A percentile compares a stretch with the other conserved stretches of the same genome.
Evolutionary conservation across 2,113 vertebrate genomes (phyloP).

Genomic region (Cyprichromis sp.): DNA sequence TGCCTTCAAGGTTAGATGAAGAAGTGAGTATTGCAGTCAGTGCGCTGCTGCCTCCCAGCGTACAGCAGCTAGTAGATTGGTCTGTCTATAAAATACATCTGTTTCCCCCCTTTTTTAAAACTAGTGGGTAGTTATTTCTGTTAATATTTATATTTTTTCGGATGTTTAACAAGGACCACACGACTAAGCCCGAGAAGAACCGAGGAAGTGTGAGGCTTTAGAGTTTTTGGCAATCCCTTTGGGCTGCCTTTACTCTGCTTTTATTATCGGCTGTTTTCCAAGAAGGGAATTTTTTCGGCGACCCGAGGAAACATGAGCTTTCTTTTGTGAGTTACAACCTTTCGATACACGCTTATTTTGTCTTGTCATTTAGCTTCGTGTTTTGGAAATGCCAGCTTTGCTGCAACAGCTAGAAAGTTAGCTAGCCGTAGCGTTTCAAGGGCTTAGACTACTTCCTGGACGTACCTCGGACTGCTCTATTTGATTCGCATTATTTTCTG

Average conservation of each 20-base stretch:
- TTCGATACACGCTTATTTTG: background rate
- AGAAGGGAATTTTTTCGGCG: background rate
- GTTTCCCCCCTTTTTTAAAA: background rate
- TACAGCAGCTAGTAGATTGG: background rate
- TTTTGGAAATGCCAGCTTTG: background rate
- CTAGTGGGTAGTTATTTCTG: background rate
- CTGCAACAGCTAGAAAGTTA: background rate
- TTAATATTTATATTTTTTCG: background rate
- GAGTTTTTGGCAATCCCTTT: conserved; percentile 11
- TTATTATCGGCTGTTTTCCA: background rate
- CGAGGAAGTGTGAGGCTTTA: background rate
- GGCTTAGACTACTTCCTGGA: conserved; percentile 52
- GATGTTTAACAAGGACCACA: background rate
- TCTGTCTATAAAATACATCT: background rate
- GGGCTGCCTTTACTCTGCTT: background rate
- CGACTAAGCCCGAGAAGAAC: background rate
- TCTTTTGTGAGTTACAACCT: conserved; percentile 64
- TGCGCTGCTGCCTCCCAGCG: conserved; percentile 43
- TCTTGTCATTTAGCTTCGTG: background rate
- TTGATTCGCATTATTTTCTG: background rate
- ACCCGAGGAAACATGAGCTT: conserved; percentile 67
- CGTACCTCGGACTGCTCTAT: background rate
- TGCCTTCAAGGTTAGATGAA: background rate
- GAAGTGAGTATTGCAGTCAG: conserved; percentile 22
- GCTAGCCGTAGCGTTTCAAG: conserved; percentile 1